These are phyloP conservation scores for Centruroides sculpturatus DNA, from an alignment of 1,140 invertebrate genomes.

Conservation along the genomic window DNA sequence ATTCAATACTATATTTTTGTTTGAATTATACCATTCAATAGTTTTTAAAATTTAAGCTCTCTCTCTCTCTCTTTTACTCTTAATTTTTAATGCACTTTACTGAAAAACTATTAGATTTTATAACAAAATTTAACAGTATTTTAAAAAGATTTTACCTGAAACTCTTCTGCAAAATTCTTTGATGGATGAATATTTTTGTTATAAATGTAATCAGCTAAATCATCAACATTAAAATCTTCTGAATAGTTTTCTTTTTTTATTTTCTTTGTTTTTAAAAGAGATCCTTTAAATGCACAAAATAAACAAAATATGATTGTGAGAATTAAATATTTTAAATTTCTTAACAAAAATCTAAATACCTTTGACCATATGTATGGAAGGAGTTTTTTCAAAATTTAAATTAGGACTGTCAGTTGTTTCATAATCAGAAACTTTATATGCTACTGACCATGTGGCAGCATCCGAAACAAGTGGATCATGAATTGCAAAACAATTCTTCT, in stretches of 20 bases:
- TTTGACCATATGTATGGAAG: not conserved
- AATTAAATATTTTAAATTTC: not conserved
- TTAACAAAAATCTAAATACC: not conserved
- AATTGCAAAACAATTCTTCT: not conserved
- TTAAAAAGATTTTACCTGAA: no score
- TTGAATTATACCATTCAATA: no score
- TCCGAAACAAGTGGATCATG: conserved; percentile 6
- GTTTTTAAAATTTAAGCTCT: no score
- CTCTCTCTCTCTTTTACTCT: no score
- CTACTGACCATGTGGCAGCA: conserved; percentile 8
- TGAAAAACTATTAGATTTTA: no score
- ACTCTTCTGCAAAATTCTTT: not conserved
- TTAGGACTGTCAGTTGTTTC: not conserved
- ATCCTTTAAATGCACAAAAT: no score
- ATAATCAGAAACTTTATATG: conserved; percentile 4
- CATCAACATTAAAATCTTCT: not conserved
- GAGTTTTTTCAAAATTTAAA: not conserved
- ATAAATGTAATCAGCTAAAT: not conserved
- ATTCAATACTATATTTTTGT: no score
- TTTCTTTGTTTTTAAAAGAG: no score
- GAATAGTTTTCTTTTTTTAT: not conserved
- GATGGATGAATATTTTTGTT: not conserved
- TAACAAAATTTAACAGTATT: no score
- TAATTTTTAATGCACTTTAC: no score
- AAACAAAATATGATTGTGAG: no score